Percentiles rank a stretch among this genome's conserved stretches.
Evolutionary conservation across 2,888 invertebrate genomes (phyloP).

Genomic region (Acanthosepion lycidas): DNA sequence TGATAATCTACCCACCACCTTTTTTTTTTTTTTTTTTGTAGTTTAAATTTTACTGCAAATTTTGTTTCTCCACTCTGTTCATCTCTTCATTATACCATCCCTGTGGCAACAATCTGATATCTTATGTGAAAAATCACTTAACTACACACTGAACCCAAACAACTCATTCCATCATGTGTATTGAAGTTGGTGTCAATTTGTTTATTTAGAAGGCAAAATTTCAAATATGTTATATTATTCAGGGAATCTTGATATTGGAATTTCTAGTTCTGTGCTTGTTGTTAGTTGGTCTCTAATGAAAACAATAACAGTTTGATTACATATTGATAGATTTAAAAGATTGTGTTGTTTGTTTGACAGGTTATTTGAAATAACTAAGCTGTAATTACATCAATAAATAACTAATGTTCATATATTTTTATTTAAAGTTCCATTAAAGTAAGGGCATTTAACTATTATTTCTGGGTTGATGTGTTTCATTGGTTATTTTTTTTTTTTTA

Average conservation of each 20-base stretch:
- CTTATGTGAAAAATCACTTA: not conserved
- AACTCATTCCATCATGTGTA: not conserved
- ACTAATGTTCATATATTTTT: not conserved
- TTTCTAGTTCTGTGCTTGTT: not conserved
- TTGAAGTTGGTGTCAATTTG: not conserved
- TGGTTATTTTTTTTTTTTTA: no score
- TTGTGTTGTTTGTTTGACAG: not conserved
- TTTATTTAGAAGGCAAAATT: not conserved
- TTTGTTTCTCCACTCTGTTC: not conserved
- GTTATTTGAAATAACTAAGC: not conserved
- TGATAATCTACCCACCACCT: no score
- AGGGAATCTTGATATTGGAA: not conserved
- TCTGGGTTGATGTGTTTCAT: no score
- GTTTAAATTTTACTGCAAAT: no score
- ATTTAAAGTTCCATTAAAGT: no score
- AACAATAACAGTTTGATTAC: not conserved
- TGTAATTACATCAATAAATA: not conserved
- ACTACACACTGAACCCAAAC: not conserved
- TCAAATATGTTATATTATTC: not conserved
- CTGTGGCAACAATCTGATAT: not conserved
- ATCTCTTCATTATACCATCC: constrained; percentile 33
- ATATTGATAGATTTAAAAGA: not conserved
- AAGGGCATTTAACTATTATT: no score
- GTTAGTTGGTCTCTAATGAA: not conserved
- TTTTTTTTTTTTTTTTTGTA: no score